phyloP scores from a whole-genome alignment of 1,140 invertebrate species.

The Pseudobourletiella spinata region DNA sequence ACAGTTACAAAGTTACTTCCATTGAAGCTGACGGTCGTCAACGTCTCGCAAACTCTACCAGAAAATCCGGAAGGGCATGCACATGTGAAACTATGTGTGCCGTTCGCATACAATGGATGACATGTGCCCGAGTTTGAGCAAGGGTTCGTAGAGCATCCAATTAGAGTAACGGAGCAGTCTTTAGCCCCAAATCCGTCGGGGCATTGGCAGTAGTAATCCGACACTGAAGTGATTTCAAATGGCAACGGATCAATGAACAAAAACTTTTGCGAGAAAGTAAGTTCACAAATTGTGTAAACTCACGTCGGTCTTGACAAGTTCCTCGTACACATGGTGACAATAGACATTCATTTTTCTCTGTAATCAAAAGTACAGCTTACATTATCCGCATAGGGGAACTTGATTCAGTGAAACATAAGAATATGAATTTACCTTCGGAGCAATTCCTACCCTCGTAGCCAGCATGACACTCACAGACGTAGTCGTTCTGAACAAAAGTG shows the following conservation, averaged over 20 bases:
- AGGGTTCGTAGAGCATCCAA: conserved; percentile 58
- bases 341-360: conserved; percentile 70
- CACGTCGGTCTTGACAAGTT: conserved; percentile 55
- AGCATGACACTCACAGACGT: conserved; percentile 68
- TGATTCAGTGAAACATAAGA: too few relatives aligned
- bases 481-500: conserved; percentile 46
- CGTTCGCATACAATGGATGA: conserved; percentile 64
- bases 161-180: conserved; percentile 87
- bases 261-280: too few relatives aligned
- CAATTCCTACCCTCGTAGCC: conserved; percentile 69
- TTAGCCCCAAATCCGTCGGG: conserved; percentile 71
- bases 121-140: conserved; percentile 80
- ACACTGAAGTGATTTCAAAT: too few relatives aligned
- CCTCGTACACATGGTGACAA: conserved; percentile 43
- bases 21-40: conserved; percentile 77
- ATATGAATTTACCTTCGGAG: conserved; percentile 40
- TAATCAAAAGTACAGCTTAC: too few relatives aligned
- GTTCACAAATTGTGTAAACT: too few relatives aligned
- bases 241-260: too few relatives aligned
- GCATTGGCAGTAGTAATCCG: conserved; percentile 71
- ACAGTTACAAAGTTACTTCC: conserved; percentile 54
- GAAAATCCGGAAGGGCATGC: conserved; percentile 66
- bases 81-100: conserved; percentile 77
- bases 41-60: conserved; percentile 22
- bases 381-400: too few relatives aligned